Conservation (phyloP, 2,797 vertebrate species). For the Oryzias dopingdopingensis region DNA sequence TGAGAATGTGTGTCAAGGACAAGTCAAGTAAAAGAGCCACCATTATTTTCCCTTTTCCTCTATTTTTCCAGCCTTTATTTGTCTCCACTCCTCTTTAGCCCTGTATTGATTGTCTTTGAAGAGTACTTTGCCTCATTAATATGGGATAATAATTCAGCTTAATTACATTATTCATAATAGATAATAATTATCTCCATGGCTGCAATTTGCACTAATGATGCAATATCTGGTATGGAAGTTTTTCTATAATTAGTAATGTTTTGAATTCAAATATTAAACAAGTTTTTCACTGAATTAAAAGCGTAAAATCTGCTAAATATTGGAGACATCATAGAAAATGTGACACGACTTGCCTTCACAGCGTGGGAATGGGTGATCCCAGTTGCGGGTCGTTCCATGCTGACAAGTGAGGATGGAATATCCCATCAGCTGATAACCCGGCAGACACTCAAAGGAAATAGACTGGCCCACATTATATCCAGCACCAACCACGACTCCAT, state of each 20-base stretch:
- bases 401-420: constrained; percentile 93
- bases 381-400: constrained; percentile 94
- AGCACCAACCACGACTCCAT: constrained; percentile 90
- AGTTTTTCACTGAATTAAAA: neutral
- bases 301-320: neutral
- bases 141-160: constrained; percentile 54
- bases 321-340: neutral
- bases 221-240: constrained; percentile 40
- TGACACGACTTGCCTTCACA: constrained; percentile 87
- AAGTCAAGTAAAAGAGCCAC: constrained; percentile 22
- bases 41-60: constrained; percentile 47
- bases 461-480: constrained; percentile 97
- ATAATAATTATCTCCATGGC: constrained; percentile 57
- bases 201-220: constrained; percentile 45
- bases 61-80: constrained; percentile 45
- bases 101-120: constrained; percentile 51
- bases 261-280: neutral
- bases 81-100: constrained; percentile 41
- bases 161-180: constrained; percentile 62
- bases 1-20: constrained; percentile 69
- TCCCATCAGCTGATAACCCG: constrained; percentile 90
- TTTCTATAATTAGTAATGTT: constrained; percentile 25
- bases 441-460: constrained; percentile 95
- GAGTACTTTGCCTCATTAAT: constrained; percentile 58
- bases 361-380: constrained; percentile 92